Evolutionary conservation across 2,113 vertebrate species (phyloP), one percentile per base, ranked within the genome.

Genomic region (Gasterosteus aculeatus): DNA sequence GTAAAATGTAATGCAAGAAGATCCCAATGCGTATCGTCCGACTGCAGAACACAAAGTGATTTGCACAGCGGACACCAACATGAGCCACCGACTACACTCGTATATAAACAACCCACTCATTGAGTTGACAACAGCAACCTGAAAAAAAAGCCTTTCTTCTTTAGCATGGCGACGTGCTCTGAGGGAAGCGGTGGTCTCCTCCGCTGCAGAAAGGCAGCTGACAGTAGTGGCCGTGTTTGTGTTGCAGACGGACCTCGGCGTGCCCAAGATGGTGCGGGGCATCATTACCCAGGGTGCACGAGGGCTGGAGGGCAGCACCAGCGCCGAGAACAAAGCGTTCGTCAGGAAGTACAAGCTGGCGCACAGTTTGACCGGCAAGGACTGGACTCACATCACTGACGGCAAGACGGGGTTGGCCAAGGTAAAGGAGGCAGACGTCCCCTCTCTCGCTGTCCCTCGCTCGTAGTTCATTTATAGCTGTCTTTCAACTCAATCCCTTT

Each of bases 201-300:
- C 11, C 47, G 11, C n/a, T 61, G 41, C 69, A 44, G 33, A 69
- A 22, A 62, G 66, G 0, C 26, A 22, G 35, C 41, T n/a, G 15
- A 42, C 60, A 74, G 0, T 19, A 62, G 67, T 38, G 41, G 41
- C 31, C 26, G 5, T 63, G 29, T 72, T 75, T 65, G 53, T 72
- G 39, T 72, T 78, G 12, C 77, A 93, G 92, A 96, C 96, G 71
- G 97, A 99, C 85, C 95, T 99, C 11, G 97, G 95, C 0, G 5
- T 90, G 33, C 94, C 96, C 0, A 99, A 97, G 93, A 96, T 91
- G 0, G 93, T 99, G 76, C 96, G 93, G 46, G 98, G 98, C 0
- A 82, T 99, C 75, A 98, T 99, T 87, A 96, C 98, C 59, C 98
- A 99, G 91, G 98, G 98, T 22, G 98, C 97, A 44, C 93, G 98